Base-by-base conservation (phyloP, 2,113 vertebrate species). In the Thryonomys swinderianus region DNA sequence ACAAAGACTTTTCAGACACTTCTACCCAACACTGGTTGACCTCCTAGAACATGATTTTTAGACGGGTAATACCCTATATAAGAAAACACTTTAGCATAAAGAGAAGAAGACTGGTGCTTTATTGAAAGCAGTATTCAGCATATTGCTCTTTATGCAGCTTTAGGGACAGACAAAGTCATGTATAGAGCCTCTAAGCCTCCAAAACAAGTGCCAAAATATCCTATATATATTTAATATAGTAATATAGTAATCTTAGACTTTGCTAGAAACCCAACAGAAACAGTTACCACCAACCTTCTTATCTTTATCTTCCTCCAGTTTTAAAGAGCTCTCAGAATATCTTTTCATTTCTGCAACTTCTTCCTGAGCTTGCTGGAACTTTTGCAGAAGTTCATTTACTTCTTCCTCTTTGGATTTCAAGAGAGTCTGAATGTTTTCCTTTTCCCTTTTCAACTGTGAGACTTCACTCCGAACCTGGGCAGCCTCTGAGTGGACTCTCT, bases 251-350 rank as follows among this genome's bases (percentile, higher is more conserved):
- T n/a, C 42, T 11, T 25, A 40, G 23, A 10, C 32, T 13, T 11
- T 48, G 55, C 73, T 73, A 30, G 55, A 71, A 96, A 84, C 1
- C 18, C 30, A 76, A 71, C 2, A 42, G 34, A 37, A 10, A 32
- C 0, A 32, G 30, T 11, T 8, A 55, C 40, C 51, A 97, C 98
- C 79, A 66, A 99, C 99, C 99, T 99, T 99, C 98, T 99, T 99
- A 96, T 99, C 99, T 98, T 99, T 99, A 88, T 99, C 99, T 92
- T 99, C 98, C 96, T 99, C 99, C 0, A 99, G 98, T 96, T 98
- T 99, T 20, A 99, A 99, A 66, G 99, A 99, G 86, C 97, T 99
- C 98, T 99, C 99, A 40, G 99, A 98, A 67, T 97, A 98, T 93
- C 98, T 99, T 98, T 99, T 99, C 98, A 99, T 98, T 93, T 99